These are phyloP conservation scores for Rhaphigaster nebulosa DNA, from an alignment of 2,888 invertebrate species.

Conservation along the genomic window DNA sequence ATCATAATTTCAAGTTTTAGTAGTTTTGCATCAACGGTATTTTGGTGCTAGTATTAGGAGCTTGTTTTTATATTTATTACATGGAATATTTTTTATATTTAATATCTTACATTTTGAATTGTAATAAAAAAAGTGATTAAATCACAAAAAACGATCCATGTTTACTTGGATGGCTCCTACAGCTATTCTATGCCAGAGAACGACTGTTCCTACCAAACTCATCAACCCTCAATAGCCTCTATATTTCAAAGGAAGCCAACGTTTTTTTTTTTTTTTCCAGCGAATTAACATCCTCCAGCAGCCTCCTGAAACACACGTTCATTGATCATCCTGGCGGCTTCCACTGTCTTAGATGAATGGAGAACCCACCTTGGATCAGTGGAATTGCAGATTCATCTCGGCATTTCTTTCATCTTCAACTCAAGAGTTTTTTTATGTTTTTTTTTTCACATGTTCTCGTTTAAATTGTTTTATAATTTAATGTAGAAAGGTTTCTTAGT, in stretches of 20 bases:
- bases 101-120: no score
- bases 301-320: constrained; percentile 8
- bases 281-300: constrained; percentile 32
- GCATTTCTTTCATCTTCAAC: constrained; percentile 7
- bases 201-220: neutral
- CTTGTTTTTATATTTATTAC: neutral
- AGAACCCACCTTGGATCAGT: neutral
- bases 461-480: neutral
- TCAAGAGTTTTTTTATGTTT: neutral
- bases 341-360: constrained; percentile 32
- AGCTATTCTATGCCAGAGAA: neutral
- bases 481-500: no score
- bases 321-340: constrained; percentile 39
- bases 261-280: constrained; percentile 20
- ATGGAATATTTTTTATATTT: no score
- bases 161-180: neutral
- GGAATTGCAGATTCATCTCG: constrained; percentile 24
- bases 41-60: no score
- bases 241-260: constrained; percentile 35
- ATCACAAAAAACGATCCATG: no score
- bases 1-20: no score
- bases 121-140: no score
- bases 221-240: constrained; percentile 30
- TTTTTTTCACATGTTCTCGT: neutral
- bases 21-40: no score